Base-by-base conservation (phyloP, 2,888 invertebrate genomes). In the Eledona agricola region DNA sequence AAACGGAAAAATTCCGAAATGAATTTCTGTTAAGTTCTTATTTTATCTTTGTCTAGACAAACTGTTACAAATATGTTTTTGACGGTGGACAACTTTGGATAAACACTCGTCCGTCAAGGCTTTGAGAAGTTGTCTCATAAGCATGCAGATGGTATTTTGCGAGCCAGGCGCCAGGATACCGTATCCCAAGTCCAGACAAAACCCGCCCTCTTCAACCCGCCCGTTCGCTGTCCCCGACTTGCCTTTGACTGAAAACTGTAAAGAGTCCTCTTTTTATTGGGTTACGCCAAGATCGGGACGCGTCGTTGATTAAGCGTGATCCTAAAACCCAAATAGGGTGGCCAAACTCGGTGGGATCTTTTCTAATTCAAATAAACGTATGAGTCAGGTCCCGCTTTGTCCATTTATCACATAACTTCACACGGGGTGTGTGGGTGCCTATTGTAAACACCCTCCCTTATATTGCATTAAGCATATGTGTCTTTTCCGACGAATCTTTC, bases 401-500 rank as follows among this genome's bases (percentile, higher is more conserved):
- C 42, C 55, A 60, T 61, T 58, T 64, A 67, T 64, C 65, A 63
- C 63, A 67, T 67, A 65, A 62, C 66, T 66, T 66, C 61, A 65
- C 65, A 66, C 63, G 57, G 31, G 38, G 50, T 25, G 49, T 23
- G 47, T 29, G 40, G 31, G 34, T 31, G 25, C 43, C 57, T 28
- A 57, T 57, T 57, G 59, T 60, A 45, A 42, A 51, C 62, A 52
- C 49, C 53, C 49, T 49, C 63, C 61, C 57, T 57, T 52, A 52
- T 58, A 68, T 68, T 67, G 58, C 68, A 68, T 70, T 71, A 69
- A 71, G 64, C 70, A 70, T 71, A 70, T 71, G 71, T 69, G 71
- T 67, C 66, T 69, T 69, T 71, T 66, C 68, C 65, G 57, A 42
- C 58, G 35, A 51, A 54, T 55, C 57, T 61, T 51, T 52, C 61